Evolutionary conservation across 2,888 invertebrate genomes (phyloP), one percentile per base, ranked within the genome.

Genomic region (Urechis unicinctus): DNA sequence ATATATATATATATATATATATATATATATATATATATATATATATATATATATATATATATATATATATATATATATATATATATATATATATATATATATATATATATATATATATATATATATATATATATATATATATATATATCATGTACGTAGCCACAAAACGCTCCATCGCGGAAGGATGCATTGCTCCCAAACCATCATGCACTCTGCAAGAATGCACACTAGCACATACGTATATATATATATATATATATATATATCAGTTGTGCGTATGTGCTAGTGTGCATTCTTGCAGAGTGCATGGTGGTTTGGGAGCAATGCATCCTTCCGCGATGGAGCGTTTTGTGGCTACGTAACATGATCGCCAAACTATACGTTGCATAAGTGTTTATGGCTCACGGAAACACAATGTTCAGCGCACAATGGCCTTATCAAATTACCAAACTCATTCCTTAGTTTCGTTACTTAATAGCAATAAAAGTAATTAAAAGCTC

Each of bases 1-100:
- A 48, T 49, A 25, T 49, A 49, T 49, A 25, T 49, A 49, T 49
- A 25, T 49, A 49, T 49, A 1, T 49, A 4, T 49, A 25, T 4
- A 49, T 49, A 25, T 49, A 49, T 49, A 25, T 49, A 49, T 49
- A 25, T 49, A 49, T 49, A 25, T 49, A 49, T 49, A 25, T 49
- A 49, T 26, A 28, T 49, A 4, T 22, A 28, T 28, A 49, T 49
- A 28, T 49, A 49, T 49, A 25, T 28, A 22, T 22, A 28, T 49
- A 49, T 49, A 25, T 49, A 49, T 49, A 25, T 49, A 49, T 49
- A 25, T 49, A 49, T 49, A 25, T 49, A 49, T 21, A 28, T 49
- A 49, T 29, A 28, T 49, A 49, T 29, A 25, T 49, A 49, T 29
- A 4, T 49, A 49, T 49, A 25, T 25, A 49, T 49, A 28, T 4